phyloP scores from a whole-genome alignment of 2,888 invertebrate genomes.

The Oxyscelio sp. region DNA sequence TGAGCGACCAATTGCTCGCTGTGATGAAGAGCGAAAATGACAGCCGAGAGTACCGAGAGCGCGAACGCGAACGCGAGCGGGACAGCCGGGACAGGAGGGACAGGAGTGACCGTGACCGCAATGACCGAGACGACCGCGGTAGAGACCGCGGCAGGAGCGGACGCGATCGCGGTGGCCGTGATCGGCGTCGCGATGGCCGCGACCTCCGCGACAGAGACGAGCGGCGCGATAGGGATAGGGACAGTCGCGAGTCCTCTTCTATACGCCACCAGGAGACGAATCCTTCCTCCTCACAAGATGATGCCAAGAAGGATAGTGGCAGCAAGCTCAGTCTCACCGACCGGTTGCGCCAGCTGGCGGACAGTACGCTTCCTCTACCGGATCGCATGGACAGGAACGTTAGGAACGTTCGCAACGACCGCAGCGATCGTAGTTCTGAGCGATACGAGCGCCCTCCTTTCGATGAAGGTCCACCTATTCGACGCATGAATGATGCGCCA shows the following conservation, averaged over 20 bases:
- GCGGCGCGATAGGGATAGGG: conserved; percentile 85
- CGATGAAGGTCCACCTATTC: conserved; percentile 80
- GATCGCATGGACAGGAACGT: conserved; percentile 83
- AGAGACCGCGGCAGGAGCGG: conserved; percentile 85
- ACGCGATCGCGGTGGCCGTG: conserved; percentile 84
- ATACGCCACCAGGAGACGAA: conserved; percentile 80
- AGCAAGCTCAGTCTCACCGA: conserved; percentile 87
- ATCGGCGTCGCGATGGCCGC: conserved; percentile 84
- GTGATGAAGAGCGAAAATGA: conserved; percentile 88
- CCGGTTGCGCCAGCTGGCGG: conserved; percentile 87
- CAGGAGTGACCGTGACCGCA: conserved; percentile 80
- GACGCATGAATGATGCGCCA: conserved; percentile 83
- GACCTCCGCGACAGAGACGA: conserved; percentile 83
- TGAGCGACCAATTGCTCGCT: conserved; percentile 90
- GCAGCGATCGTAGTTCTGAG: conserved; percentile 83
- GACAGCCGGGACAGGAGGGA: conserved; percentile 84
- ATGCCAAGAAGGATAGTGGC: conserved; percentile 83
- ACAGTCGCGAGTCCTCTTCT: conserved; percentile 81
- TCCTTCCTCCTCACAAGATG: conserved; percentile 50
- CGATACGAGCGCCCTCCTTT: conserved; percentile 75
- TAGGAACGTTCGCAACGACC: conserved; percentile 83
- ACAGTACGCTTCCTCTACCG: conserved; percentile 86
- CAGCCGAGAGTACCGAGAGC: conserved; percentile 80
- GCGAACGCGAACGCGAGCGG: conserved; percentile 83
- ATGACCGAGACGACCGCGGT: conserved; percentile 82